Percentiles rank a stretch among this genome's conserved stretches.
These are phyloP conservation scores for Blennius ocellaris DNA, from an alignment of 2,113 vertebrate genomes.

Conservation along the genomic window DNA sequence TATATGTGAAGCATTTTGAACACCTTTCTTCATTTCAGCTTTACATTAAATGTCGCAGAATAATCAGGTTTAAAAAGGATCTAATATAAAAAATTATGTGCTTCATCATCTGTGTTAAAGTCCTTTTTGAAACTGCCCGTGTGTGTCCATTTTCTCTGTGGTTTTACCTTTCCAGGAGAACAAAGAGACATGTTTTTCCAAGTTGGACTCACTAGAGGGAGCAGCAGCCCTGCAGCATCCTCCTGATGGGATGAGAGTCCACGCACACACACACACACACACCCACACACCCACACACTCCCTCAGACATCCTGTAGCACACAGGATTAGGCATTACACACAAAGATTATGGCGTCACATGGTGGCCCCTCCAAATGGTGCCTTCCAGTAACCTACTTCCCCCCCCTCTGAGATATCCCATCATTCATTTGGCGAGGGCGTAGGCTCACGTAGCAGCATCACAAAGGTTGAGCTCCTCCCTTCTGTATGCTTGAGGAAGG, in stretches of 20 bases:
- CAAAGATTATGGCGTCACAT: constrained; percentile 70
- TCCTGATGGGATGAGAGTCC: constrained; percentile 28
- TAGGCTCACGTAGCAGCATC: constrained; percentile 64
- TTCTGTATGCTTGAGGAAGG: constrained; percentile 45
- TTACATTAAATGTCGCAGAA: no score
- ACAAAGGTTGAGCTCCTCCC: constrained; percentile 70
- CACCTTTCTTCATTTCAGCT: not conserved
- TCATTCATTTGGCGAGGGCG: constrained; percentile 54
- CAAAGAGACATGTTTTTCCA: constrained; percentile 22
- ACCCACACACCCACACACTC: not conserved
- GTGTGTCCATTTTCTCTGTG: constrained; percentile 40
- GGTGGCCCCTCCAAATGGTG: constrained; percentile 52
- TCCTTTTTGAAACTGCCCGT: not conserved
- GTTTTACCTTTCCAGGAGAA: constrained; percentile 49
- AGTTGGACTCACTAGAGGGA: constrained; percentile 41
- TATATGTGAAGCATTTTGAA: not conserved
- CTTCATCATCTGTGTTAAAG: not conserved
- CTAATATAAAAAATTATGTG: not conserved
- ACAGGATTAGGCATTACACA: constrained; percentile 62
- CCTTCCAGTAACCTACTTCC: constrained; percentile 49
- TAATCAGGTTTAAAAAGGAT: not conserved
- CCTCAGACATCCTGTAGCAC: constrained; percentile 32
- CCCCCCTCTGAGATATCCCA: constrained; percentile 39
- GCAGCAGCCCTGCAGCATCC: constrained; percentile 24
- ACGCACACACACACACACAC: constrained; percentile 26